Base-by-base conservation (phyloP, 2,113 vertebrate genomes). In the Channa argus region DNA sequence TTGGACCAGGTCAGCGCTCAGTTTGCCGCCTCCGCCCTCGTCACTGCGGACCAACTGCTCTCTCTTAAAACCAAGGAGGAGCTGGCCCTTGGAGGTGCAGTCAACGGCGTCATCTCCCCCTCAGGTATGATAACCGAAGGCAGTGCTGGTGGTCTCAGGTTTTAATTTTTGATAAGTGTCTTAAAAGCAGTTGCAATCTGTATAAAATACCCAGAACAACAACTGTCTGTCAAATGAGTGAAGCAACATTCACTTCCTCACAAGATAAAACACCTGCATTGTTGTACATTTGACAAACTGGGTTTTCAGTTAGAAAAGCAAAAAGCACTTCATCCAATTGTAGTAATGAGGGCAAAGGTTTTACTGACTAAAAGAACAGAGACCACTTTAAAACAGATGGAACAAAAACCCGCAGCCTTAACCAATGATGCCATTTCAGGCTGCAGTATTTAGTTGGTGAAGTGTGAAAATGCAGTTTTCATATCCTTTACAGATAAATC, bases 41-140 rank as follows among this genome's bases (percentile, higher is more conserved):
- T 98, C 92, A 96, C 96, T 34, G 94, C 96, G 71, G 98, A 99
- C 77, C 97, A 99, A 83, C 93, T 99, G 88, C 95, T 98, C 93
- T 95, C 96, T 91, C 95, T 97, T 69, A 99, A 98, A 94, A 94
- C 96, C 90, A 99, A 99, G 95, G 98, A 99, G 86, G 98, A 99
- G 83, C 94, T 95, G 52, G 94, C 94, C 91, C 95, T 95, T 86
- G 97, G 97, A 92, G 95, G 97, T 77, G 96, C 97, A 92, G 96
- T 98, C 93, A 99, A 98, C 55, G 98, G 98, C 47, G 92, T 99
- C 94, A 95, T 98, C 94, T 96, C 97, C 88, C 96, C 97, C 95
- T 98, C 98, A 97, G 97, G 98, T 99, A 90, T 24, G 77, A 59
- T 24, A 24, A 24, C 24, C 1, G 24, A 24, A 1, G 24, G 24